phyloP scores from a whole-genome alignment of 2,113 vertebrate species.

The Laticauda laticaudata region DNA sequence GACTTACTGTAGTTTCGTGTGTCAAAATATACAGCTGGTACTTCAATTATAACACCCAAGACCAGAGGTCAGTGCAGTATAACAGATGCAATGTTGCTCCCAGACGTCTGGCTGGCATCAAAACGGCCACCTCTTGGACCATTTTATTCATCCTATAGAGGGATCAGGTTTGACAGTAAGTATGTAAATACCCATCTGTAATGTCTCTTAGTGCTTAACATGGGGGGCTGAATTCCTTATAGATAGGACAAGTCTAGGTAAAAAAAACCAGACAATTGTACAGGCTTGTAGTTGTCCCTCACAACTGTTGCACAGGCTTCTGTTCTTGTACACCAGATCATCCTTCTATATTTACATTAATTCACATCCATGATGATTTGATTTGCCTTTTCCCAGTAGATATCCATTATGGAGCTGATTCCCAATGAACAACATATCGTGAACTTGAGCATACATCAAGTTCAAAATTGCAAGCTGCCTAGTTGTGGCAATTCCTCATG shows the following conservation, averaged over 20 bases:
- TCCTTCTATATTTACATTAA: background rate
- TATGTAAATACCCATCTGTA: background rate
- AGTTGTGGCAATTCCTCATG: background rate
- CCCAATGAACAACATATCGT: background rate
- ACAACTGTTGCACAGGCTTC: background rate
- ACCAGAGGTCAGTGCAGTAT: constrained; percentile 58
- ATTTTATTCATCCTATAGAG: constrained; percentile 38
- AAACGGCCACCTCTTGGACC: constrained; percentile 27
- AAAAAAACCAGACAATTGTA: background rate
- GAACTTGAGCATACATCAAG: background rate
- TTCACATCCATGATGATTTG: background rate
- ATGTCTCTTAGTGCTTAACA: background rate
- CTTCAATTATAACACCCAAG: constrained; percentile 47
- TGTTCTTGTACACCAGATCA: background rate
- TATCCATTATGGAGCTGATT: background rate
- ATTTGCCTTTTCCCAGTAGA: background rate
- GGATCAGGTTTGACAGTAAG: constrained; percentile 21
- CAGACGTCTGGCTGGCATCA: constrained; percentile 30
- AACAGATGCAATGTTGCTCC: constrained; percentile 60
- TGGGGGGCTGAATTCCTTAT: background rate
- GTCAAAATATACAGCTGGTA: constrained; percentile 60
- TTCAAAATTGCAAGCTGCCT: background rate
- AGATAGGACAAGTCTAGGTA: background rate
- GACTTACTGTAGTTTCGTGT: background rate
- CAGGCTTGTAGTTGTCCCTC: background rate